Conservation (phyloP, 2,888 invertebrate genomes). For the Eremobia ochroleuca region DNA sequence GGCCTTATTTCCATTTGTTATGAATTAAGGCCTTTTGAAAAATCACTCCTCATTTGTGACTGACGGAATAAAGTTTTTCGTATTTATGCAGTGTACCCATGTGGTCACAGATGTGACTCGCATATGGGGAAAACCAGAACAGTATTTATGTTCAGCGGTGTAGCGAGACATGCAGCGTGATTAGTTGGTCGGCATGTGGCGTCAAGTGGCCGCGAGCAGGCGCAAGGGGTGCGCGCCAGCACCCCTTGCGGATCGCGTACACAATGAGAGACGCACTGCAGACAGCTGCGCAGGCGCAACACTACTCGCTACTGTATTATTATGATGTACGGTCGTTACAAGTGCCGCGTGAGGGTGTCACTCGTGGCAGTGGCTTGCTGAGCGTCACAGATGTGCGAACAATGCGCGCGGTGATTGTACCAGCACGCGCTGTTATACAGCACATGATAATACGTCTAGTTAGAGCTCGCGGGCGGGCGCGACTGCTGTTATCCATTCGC, state of each 20-base stretch:
- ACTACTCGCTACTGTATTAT: slow-evolving; percentile 30
- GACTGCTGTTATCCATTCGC: background rate
- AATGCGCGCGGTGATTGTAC: slow-evolving; percentile 24
- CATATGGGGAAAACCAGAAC: background rate
- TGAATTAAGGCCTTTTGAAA: no score
- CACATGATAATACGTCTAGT: background rate
- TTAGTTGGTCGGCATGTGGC: slow-evolving; percentile 42
- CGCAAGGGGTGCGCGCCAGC: slow-evolving; percentile 13
- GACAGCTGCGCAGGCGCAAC: slow-evolving; percentile 37
- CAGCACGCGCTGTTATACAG: background rate
- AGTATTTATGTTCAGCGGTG: background rate
- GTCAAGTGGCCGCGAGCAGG: slow-evolving; percentile 42
- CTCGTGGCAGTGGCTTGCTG: slow-evolving; percentile 5
- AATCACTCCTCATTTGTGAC: no score
- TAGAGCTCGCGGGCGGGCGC: background rate
- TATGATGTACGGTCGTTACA: slow-evolving; percentile 8
- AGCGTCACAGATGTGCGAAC: slow-evolving; percentile 45
- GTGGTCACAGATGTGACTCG: background rate
- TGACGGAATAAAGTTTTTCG: no score
- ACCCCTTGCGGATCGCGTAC: slow-evolving; percentile 2
- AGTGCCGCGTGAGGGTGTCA: slow-evolving; percentile 18
- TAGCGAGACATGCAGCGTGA: background rate
- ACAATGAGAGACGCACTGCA: background rate
- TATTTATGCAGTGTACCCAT: no score
- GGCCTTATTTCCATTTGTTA: no score